Percentiles rank a stretch among this genome's conserved stretches.
Conservation (phyloP, 1,140 invertebrate species). For the Euborellia annulipes region DNA sequence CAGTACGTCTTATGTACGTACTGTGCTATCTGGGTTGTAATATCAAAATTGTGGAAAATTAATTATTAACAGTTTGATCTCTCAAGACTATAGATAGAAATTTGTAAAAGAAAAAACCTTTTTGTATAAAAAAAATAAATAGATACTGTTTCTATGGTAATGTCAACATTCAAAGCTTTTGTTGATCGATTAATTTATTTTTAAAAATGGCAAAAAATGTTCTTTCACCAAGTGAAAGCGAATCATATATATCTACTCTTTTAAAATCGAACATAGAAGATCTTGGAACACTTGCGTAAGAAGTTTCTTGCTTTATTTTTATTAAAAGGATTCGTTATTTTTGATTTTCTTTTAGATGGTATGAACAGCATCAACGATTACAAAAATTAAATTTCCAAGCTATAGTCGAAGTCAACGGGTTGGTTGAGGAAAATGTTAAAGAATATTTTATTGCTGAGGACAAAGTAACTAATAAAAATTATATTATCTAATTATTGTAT, state of each 20-base stretch:
- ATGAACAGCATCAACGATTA: constrained; percentile 56
- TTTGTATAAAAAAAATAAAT: no score
- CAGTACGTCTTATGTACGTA: no score
- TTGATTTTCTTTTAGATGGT: constrained; percentile 37
- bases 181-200: no score
- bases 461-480: no score
- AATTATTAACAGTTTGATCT: no score
- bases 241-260: constrained; percentile 32
- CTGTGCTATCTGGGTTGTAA: no score
- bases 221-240: constrained; percentile 31
- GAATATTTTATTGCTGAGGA: constrained; percentile 45
- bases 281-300: constrained; percentile 32
- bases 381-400: constrained; percentile 67
- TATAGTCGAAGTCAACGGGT: constrained; percentile 42
- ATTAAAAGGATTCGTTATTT: constrained; percentile 5
- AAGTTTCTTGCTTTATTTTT: constrained; percentile 7
- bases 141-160: no score
- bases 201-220: constrained; percentile 23
- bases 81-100: no score
- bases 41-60: no score
- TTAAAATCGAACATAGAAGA: constrained; percentile 27
- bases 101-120: no score
- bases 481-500: no score
- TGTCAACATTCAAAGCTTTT: no score
- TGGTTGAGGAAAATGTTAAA: constrained; percentile 55